Evolutionary conservation across 2,113 vertebrate species (phyloP), one percentile per base, ranked within the genome.

Genomic region (Danionella cerebrum): DNA sequence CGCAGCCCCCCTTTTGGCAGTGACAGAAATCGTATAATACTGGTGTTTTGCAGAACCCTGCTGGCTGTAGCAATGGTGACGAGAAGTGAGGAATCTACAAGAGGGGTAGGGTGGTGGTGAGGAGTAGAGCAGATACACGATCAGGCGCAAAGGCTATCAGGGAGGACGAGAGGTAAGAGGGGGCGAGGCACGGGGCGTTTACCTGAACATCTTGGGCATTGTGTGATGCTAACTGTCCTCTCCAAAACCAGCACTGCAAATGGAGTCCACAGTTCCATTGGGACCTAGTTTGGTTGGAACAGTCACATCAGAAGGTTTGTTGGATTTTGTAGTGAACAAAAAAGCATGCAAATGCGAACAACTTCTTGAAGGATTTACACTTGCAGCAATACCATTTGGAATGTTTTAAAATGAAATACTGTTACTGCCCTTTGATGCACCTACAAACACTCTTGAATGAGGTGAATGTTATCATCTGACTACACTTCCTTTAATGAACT

Each of bases 131-230:
- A 38, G 65, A 62, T 76, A 71, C 58, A 72, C 63, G 66, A 41
- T 60, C 48, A 67, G 66, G 74, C 60, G 70, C 70, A 76, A 70
- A 65, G 48, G 70, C 69, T 53, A 68, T 76, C 54, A 27, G 68
- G 70, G 71, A 67, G 72, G 62, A 67, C 55, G 68, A 70, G 47
- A 75, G 62, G 54, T 62, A 65, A 52, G 50, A 50, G 24, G 62
- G 72, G 72, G 47, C 63, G 48, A 67, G 57, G 71, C 77, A 69
- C 76, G 67, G 54, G 63, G 64, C 73, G 54, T 78, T 78, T 78
- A 78, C 77, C 77, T 78, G 72, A 35, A 75, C 71, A 73, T 78
- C 73, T 68, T 59, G 73, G 58, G 54, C 73, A 73, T 51, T 71
- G 71, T 19, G 33, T 9, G 73, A 71, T 3, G 73, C 76, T 78